phyloP scores from a whole-genome alignment of 2,888 invertebrate genomes.

The Abrostola tripartita region DNA sequence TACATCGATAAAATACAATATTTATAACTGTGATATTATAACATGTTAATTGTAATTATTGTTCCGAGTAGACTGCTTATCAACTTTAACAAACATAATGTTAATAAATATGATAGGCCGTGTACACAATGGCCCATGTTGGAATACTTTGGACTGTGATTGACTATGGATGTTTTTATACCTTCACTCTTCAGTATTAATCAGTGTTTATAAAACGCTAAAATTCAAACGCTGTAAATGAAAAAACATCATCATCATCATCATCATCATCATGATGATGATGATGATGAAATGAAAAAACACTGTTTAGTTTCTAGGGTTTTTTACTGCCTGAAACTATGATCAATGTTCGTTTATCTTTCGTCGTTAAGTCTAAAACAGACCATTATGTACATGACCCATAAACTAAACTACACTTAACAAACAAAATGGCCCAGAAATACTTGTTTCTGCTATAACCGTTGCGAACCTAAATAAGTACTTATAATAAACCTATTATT shows the following conservation, averaged over 20 bases:
- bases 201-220: too few relatives aligned
- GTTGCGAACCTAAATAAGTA: constrained; percentile 47
- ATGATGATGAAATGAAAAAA: too few relatives aligned
- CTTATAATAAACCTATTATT: constrained; percentile 53
- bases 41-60: constrained; percentile 65
- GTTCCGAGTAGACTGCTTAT: constrained; percentile 46
- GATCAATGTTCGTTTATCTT: not conserved
- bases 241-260: too few relatives aligned
- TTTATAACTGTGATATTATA: constrained; percentile 80
- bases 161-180: too few relatives aligned
- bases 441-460: constrained; percentile 54
- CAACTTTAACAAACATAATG: constrained; percentile 53
- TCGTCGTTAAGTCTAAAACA: not conserved
- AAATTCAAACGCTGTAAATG: too few relatives aligned
- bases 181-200: too few relatives aligned
- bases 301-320: too few relatives aligned
- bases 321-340: too few relatives aligned
- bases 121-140: constrained; percentile 15
- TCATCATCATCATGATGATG: too few relatives aligned
- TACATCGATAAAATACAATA: constrained; percentile 83
- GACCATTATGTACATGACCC: constrained; percentile 42
- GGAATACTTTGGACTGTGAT: too few relatives aligned
- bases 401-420: constrained; percentile 51
- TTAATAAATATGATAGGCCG: constrained; percentile 58
- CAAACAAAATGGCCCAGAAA: constrained; percentile 67